Percentiles rank a stretch among this genome's conserved stretches.
These are phyloP conservation scores for Neotoma lepida DNA, from an alignment of 2,113 vertebrate species.

Conservation along the genomic window DNA sequence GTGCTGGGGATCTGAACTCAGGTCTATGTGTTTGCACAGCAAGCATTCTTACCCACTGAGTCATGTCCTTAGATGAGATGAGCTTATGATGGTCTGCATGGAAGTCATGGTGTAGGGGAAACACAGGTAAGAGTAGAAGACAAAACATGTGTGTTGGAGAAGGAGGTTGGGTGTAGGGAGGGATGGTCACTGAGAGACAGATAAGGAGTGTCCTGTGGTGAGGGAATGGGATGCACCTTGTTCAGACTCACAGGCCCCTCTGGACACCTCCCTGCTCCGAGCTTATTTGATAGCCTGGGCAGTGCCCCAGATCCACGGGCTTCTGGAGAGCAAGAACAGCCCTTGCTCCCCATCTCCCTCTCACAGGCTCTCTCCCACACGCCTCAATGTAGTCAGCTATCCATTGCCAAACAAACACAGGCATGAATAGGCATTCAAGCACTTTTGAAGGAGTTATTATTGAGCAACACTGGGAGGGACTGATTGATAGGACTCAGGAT, in stretches of 20 bases:
- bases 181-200: accelerated
- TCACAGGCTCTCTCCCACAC: accelerated
- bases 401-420: neutral
- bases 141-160: neutral
- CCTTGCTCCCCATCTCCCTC: neutral
- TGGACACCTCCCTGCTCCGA: accelerated
- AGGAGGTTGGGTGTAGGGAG: neutral
- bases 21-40: neutral
- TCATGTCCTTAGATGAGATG: neutral
- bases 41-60: neutral
- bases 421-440: neutral
- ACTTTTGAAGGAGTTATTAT: neutral
- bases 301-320: neutral
- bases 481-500: neutral
- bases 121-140: neutral
- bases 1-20: neutral
- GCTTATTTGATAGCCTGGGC: neutral
- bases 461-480: neutral
- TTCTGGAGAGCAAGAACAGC: neutral
- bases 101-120: no score
- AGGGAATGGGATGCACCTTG: neutral
- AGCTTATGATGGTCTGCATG: neutral
- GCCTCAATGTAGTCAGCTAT: neutral
- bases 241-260: neutral
- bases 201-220: neutral